Evolutionary conservation across 2,113 vertebrate species (phyloP).

Genomic region (Craseonycteris thonglongyai): DNA sequence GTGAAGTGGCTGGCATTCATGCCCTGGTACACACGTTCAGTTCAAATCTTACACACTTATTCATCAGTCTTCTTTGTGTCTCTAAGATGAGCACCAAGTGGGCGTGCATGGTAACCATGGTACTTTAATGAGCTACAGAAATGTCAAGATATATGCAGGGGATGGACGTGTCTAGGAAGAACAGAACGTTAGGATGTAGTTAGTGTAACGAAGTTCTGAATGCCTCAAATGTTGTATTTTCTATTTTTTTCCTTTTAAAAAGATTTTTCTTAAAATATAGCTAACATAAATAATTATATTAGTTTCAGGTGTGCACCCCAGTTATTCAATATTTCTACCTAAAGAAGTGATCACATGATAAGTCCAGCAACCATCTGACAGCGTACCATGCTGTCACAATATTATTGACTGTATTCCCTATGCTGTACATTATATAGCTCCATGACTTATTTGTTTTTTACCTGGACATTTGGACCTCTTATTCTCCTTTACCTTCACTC

Average conservation of each 20-base stretch:
- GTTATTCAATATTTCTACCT: too few relatives aligned
- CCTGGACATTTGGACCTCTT: too few relatives aligned
- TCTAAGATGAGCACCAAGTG: neutral
- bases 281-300: too few relatives aligned
- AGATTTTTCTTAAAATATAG: too few relatives aligned
- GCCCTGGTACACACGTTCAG: accelerated
- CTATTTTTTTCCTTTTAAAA: neutral
- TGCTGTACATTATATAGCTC: too few relatives aligned
- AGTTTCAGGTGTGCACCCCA: too few relatives aligned
- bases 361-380: too few relatives aligned
- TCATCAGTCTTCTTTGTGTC: neutral
- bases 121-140: neutral
- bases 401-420: too few relatives aligned
- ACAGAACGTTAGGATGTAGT: neutral
- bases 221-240: neutral
- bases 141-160: neutral
- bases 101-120: accelerated
- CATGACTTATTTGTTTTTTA: too few relatives aligned
- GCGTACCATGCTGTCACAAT: too few relatives aligned
- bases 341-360: too few relatives aligned
- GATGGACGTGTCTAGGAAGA: neutral
- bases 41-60: accelerated
- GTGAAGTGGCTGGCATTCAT: neutral
- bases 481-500: too few relatives aligned
- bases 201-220: neutral